Base-by-base conservation (phyloP, 2,888 invertebrate genomes). In the Oegoconia quadripuncta region DNA sequence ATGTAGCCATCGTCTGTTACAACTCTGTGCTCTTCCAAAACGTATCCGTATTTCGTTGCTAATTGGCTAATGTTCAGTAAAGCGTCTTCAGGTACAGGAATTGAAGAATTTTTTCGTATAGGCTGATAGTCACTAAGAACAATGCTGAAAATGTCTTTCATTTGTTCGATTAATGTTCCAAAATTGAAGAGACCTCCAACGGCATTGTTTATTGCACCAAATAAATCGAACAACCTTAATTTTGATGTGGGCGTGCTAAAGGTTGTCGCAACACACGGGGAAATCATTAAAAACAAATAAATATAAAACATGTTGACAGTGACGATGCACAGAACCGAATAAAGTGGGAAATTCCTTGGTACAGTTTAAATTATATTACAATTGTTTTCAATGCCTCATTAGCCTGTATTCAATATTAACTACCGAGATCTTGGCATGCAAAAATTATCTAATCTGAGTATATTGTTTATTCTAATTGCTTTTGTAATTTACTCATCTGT, bases 1-100 rank as follows among this genome's bases (percentile, higher is more conserved):
- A 76, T 55, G 40, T 80, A 83, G 1, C 71, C 74, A 37, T 83
- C 84, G 44, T 71, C 59, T 0, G 84, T 80, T 0, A 37, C 44
- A 1, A 79, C 72, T 1, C 35, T 49, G 37, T 84, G 78, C 13
- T 66, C 61, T 54, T 81, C 74, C 0, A 78, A 45, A 3, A 44
- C 34, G 37, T 75, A 78, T 32, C 64, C 59, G 47, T 78, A 64
- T 52, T 75, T 74, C 1, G 7, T 31, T 0, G 54, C 59, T 11
- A 82, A 36, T 41, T 74, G 47, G 0, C 52, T 54, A 9, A 79
- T 74, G 37, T 65, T 71, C 11, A 77, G 44, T 34, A 46, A 45
- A 0, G 72, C 60, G 22, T 81, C 78, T 37, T 72, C 65, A 1
- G 57, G 46, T 8, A 52, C 42, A 1, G 44, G n/a, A 2, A 35